Conservation (phyloP, 2,888 invertebrate genomes). For the Tolmerus cingulatus region DNA sequence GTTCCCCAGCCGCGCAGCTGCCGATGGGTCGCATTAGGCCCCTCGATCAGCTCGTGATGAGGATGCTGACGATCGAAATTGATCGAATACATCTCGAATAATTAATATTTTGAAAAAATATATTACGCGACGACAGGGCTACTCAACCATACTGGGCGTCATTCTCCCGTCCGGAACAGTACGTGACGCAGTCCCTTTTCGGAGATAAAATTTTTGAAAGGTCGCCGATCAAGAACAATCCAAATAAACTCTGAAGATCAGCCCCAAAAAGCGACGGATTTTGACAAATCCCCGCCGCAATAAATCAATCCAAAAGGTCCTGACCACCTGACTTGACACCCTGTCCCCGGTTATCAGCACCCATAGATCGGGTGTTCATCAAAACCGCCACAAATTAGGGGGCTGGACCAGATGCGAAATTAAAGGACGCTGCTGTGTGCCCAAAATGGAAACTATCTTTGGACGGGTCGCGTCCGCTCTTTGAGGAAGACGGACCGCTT, state of each 20-base stretch:
- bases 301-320: conserved; percentile 33
- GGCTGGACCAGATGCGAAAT: conserved; percentile 5
- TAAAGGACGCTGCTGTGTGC: not conserved
- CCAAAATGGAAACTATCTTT: not conserved
- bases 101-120: conserved; percentile 16
- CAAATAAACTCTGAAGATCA: not conserved
- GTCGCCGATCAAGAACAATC: not conserved
- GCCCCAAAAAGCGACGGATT: not conserved
- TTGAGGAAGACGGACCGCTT: not conserved
- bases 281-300: conserved; percentile 7
- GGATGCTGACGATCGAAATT: conserved; percentile 17
- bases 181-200: conserved; percentile 6
- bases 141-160: conserved; percentile 3
- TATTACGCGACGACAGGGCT: conserved; percentile 36
- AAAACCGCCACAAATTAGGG: conserved; percentile 8
- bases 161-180: not conserved
- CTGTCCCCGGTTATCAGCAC: not conserved
- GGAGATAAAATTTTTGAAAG: not conserved
- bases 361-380: conserved; percentile 22
- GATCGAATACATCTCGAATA: conserved; percentile 24
- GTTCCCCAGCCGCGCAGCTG: not conserved
- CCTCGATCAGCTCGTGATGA: conserved; percentile 14
- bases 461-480: not conserved
- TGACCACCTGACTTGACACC: conserved; percentile 7
- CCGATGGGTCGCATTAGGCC: not conserved